Conservation (phyloP, 2,113 vertebrate species). For the Brienomyrus brachyistius region DNA sequence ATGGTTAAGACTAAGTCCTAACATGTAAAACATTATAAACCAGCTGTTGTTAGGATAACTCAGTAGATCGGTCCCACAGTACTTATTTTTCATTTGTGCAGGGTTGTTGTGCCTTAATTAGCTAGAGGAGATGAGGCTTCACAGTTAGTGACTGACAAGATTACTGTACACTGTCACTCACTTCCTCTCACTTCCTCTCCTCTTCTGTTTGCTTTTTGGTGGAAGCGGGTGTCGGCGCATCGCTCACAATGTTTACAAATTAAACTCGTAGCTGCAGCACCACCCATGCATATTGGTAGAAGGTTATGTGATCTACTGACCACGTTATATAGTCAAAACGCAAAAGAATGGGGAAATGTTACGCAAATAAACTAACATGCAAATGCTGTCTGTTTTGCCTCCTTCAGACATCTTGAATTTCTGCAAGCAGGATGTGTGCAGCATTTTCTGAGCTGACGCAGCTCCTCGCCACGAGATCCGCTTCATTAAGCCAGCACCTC, state of each 20-base stretch:
- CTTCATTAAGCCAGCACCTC: not conserved
- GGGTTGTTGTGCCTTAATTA: not conserved
- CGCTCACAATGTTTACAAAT: not conserved
- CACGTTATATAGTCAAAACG: not conserved
- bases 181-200: not conserved
- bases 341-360: not conserved
- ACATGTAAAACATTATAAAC: not conserved
- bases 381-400: conserved; percentile 11
- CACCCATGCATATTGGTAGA: not conserved
- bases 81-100: not conserved
- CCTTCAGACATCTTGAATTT: conserved; percentile 61
- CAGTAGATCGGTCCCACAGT: not conserved
- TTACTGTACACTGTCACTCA: not conserved
- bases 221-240: not conserved
- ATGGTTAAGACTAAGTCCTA: not conserved
- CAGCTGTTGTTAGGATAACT: not conserved
- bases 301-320: not conserved
- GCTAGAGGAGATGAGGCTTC: not conserved
- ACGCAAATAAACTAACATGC: not conserved
- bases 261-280: not conserved
- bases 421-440: conserved; percentile 64
- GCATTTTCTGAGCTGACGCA: conserved; percentile 45
- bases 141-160: not conserved
- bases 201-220: not conserved
- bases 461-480: not conserved